These are phyloP conservation scores for Cotesia vestalis DNA, from an alignment of 1,140 invertebrate species.

Conservation along the genomic window DNA sequence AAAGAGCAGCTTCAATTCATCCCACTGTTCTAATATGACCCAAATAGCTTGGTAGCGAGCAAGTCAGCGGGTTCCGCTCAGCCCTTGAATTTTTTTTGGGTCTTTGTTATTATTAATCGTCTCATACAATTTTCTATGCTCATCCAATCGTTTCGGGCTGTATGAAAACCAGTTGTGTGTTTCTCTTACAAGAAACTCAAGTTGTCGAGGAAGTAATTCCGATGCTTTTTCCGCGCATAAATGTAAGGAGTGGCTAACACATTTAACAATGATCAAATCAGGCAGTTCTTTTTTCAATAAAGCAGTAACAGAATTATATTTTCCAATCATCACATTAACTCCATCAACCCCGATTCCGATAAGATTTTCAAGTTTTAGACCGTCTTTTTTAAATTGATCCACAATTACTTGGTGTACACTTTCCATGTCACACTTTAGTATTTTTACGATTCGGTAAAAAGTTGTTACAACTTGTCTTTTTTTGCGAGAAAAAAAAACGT, in stretches of 20 bases:
- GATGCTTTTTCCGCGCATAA: conserved; percentile 46
- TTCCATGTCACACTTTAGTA: too few relatives aligned
- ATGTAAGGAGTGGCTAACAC: conserved; percentile 44
- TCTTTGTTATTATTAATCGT: conserved; percentile 44
- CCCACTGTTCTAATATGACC: conserved; percentile 38
- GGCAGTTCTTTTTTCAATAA: too few relatives aligned
- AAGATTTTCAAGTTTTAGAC: too few relatives aligned
- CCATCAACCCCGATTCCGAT: too few relatives aligned
- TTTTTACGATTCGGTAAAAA: too few relatives aligned
- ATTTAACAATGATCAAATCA: conserved; percentile 44
- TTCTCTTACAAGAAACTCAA: conserved; percentile 51
- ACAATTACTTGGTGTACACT: too few relatives aligned
- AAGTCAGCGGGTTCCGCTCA: conserved; percentile 41
- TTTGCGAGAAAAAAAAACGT: too few relatives aligned
- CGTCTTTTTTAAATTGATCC: too few relatives aligned
- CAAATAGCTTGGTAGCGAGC: conserved; percentile 31
- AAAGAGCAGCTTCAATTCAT: conserved; percentile 35
- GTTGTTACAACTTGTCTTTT: too few relatives aligned
- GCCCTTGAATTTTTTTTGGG: conserved; percentile 44
- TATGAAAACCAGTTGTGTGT: conserved; percentile 52
- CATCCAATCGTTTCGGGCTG: conserved; percentile 48
- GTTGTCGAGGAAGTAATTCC: conserved; percentile 38
- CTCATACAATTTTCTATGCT: conserved; percentile 46
- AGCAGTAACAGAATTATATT: too few relatives aligned
- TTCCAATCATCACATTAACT: too few relatives aligned